phyloP scores from a whole-genome alignment of 2,797 vertebrate species.

The Amphiprion clarkii region DNA sequence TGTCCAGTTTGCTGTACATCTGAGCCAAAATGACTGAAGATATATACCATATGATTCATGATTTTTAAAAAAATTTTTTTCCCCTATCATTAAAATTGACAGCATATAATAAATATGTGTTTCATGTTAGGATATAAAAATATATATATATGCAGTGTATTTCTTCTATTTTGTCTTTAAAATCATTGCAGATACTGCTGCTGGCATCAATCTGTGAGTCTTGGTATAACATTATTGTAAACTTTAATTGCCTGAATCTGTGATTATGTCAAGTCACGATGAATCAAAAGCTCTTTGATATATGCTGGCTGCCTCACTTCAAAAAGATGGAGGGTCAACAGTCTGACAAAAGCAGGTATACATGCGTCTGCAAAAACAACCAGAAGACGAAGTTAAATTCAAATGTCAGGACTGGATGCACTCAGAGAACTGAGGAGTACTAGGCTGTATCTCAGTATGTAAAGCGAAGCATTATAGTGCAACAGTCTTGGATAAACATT shows the following conservation, averaged over 20 bases:
- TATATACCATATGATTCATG: neutral
- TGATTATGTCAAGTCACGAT: too few relatives aligned
- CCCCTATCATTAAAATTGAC: neutral
- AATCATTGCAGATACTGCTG: neutral
- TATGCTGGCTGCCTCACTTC: conserved; percentile 2
- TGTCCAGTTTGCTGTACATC: conserved; percentile 29
- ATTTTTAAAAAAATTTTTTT: neutral
- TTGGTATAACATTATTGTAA: conserved; percentile 3
- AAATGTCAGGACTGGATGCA: conserved; percentile 26
- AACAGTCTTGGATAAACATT: neutral
- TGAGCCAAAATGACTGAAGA: conserved; percentile 19
- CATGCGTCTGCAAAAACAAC: conserved; percentile 33
- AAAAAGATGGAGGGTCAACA: conserved; percentile 28
- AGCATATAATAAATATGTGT: neutral
- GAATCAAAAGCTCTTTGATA: conserved; percentile 15
- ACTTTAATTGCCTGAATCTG: neutral
- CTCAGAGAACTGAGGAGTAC: neutral
- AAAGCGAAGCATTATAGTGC: too few relatives aligned
- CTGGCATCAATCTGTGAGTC: neutral
- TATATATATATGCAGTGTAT: neutral
- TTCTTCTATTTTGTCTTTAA: too few relatives aligned
- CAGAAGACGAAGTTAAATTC: conserved; percentile 22
- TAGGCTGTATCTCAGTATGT: neutral
- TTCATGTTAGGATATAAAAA: neutral
- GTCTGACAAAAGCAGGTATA: conserved; percentile 10